A percentile compares a stretch with the other conserved stretches of the same genome.
These are phyloP conservation scores for Malachius bipustulatus DNA, from an alignment of 2,888 invertebrate species.

Conservation along the genomic window DNA sequence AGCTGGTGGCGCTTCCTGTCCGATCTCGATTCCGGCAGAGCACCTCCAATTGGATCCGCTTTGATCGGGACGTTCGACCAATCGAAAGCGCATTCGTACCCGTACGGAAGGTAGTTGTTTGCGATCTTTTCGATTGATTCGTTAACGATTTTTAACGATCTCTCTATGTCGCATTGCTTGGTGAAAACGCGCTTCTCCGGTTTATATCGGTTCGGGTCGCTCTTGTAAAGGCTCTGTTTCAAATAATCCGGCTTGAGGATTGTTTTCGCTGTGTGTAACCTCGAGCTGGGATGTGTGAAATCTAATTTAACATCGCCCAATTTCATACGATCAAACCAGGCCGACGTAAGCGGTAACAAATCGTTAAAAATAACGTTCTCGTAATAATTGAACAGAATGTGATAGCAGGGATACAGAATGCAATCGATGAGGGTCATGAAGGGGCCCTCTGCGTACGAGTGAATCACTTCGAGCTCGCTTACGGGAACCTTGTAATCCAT, in stretches of 20 bases:
- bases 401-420: slow-evolving; percentile 60
- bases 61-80: slow-evolving; percentile 64
- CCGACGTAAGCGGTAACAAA: slow-evolving; percentile 46
- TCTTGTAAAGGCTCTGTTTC: slow-evolving; percentile 61
- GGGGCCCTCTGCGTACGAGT: slow-evolving; percentile 74
- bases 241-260: slow-evolving; percentile 31
- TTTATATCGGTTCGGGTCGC: slow-evolving; percentile 65
- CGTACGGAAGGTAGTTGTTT: slow-evolving; percentile 33
- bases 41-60: slow-evolving; percentile 66
- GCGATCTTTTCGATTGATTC: slow-evolving; percentile 37
- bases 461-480: slow-evolving; percentile 45
- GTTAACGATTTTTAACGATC: slow-evolving; percentile 41
- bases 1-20: slow-evolving; percentile 75
- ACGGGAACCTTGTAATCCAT: slow-evolving; percentile 40
- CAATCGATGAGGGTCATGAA: slow-evolving; percentile 74
- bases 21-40: slow-evolving; percentile 62
- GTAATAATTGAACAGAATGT: slow-evolving; percentile 45
- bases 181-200: slow-evolving; percentile 63
- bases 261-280: slow-evolving; percentile 15
- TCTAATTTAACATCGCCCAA: slow-evolving; percentile 15
- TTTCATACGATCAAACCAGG: slow-evolving; percentile 47
- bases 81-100: slow-evolving; percentile 39
- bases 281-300: slow-evolving; percentile 12
- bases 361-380: slow-evolving; percentile 30
- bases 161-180: slow-evolving; percentile 62